Evolutionary conservation across 2,888 invertebrate species (phyloP), one percentile per base, ranked within the genome.

Genomic region (Ganaspis brasiliensis): DNA sequence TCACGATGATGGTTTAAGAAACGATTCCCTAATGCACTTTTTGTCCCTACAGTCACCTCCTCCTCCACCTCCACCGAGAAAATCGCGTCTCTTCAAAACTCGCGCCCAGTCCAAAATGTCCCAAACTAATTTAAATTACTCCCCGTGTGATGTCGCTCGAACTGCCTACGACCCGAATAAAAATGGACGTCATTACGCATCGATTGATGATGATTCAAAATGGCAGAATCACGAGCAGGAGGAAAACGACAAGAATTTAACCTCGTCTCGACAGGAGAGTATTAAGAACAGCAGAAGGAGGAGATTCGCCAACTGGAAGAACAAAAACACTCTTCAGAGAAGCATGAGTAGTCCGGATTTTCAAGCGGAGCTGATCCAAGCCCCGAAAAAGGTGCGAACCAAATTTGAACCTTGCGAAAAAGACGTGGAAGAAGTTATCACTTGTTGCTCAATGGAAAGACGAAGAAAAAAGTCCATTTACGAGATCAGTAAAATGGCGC

Each of bases 71-170:
- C 87, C 88, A 6, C 88, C 89, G 4, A 92, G 94, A 80, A 94
- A 94, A 88, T 92, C 94, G 67, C 93, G 96, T 70, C 92, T 96
- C 45, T 96, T 96, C 90, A 96, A 95, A 92, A 96, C 95, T 67
- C 94, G 95, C 88, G 95, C 95, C 71, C 95, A 96, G 92, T 94
- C 95, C 79, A 95, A 94, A 91, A 94, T 94, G 86, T 86, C 87
- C 2, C 88, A 84, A 77, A 82, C 82, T 80, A 89, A n/a, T n/a
- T n/a, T n/a, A n/a, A 85, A 31, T 31, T 6, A 31, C 6, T 31
- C 31, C 31, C 31, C 31, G 31, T 31, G 31, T 6, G 2, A 2
- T 31, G 31, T 2, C 31, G n/a, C n/a, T n/a, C n/a, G n/a, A n/a
- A n/a, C n/a, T n/a, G n/a, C n/a, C n/a, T 31, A 31, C 31, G 31